Base-by-base conservation (phyloP, 2,797 vertebrate species). In the Melanotaenia pygmaea region DNA sequence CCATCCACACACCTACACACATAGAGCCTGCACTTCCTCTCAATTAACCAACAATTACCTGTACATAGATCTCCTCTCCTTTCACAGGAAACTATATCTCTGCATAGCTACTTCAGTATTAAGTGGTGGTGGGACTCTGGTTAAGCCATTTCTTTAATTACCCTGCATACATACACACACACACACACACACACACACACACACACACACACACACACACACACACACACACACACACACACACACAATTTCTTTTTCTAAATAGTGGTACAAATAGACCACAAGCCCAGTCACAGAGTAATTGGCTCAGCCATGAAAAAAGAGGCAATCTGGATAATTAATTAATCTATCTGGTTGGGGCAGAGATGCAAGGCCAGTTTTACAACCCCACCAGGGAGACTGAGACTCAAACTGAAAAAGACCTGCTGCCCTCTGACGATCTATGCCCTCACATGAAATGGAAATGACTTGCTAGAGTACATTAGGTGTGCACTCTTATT, bases 271-370 rank as follows among this genome's bases (percentile, higher is more conserved):
- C 76, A 94, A 94, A 94, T 94, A 95, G 95, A 96, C 95, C 94
- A 95, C 95, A 94, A 91, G 94, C 95, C 96, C 95, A 83, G 77
- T 84, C 71, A 74, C 81, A 94, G 94, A 95, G 96, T 97, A 97
- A 96, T 97, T 97, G 96, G 96, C 87, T 90, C 86, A 77, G 86
- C 84, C 74, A 84, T 84, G 84, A 81, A 87, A 90, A 88, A 90
- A 87, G 79, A 88, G 70, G 68, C 89, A 83, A 86, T 88, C 95
- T 94, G 84, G 84, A 83, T 90, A 90, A 92, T 95, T 96, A 97
- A 98, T 98, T 96, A 97, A 97, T 97, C 96, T 97, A 96, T 97
- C 95, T 96, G 96, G 95, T 95, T 92, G 83, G 90, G 94, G 93
- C 94, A 93, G 94, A 96, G 95, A 96, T 92, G 91, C 84, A 94